Conservation (phyloP, 2,113 vertebrate genomes). For the Mus pahari region DNA sequence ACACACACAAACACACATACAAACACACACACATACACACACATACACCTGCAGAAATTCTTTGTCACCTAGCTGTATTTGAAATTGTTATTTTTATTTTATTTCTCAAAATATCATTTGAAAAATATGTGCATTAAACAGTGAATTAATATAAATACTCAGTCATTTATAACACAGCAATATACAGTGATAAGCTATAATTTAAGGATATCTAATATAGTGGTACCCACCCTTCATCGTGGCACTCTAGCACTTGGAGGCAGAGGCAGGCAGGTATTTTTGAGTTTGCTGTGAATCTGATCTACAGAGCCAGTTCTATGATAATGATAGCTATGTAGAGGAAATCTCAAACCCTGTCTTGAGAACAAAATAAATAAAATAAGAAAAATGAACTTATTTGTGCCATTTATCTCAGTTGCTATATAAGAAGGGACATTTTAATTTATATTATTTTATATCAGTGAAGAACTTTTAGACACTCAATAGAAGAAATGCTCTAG, state of each 20-base stretch:
- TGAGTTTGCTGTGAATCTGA: background rate
- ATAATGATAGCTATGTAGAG: background rate
- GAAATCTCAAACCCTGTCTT: background rate
- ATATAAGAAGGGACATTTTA: background rate
- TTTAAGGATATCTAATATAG: background rate
- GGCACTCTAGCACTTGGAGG: background rate
- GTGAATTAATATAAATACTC: too few relatives aligned
- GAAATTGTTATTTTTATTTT: too few relatives aligned
- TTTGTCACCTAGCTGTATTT: too few relatives aligned
- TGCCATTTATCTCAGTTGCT: background rate
- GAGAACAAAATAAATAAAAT: background rate
- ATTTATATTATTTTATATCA: constrained; percentile 12
- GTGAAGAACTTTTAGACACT: background rate
- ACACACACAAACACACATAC: too few relatives aligned
- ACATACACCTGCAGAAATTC: too few relatives aligned
- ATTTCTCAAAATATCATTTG: too few relatives aligned
- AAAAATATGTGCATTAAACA: too few relatives aligned
- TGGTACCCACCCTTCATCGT: background rate
- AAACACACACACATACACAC: too few relatives aligned
- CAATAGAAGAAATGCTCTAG: background rate
- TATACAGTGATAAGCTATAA: background rate
- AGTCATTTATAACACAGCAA: too few relatives aligned
- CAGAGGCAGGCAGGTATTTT: background rate
- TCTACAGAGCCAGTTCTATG: background rate
- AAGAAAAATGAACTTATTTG: background rate